These are phyloP conservation scores for Emys orbicularis DNA, from an alignment of 2,797 vertebrate genomes.

Conservation along the genomic window DNA sequence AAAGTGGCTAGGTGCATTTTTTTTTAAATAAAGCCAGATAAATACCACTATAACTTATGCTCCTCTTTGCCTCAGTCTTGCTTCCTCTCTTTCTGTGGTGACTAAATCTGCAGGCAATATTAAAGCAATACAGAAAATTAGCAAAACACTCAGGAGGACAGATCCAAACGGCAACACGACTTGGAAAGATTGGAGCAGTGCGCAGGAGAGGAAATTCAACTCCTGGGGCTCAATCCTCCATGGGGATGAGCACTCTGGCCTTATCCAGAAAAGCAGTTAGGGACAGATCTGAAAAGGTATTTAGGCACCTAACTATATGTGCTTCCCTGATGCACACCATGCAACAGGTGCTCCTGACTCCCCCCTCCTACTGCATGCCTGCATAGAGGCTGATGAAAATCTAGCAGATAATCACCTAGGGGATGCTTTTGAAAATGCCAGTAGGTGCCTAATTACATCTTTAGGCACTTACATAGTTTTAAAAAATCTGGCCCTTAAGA, in stretches of 20 bases:
- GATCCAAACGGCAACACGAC: background rate
- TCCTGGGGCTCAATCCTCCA: background rate
- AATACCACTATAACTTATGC: background rate
- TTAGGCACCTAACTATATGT: background rate
- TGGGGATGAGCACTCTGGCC: background rate
- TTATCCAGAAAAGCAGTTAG: background rate
- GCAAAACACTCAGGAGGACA: background rate
- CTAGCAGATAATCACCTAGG: background rate
- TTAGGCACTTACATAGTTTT: background rate
- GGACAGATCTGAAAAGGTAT: background rate
- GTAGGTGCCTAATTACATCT: background rate
- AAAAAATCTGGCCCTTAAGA: background rate
- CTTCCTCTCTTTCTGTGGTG: background rate
- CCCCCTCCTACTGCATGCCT: background rate
- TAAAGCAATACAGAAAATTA: background rate
- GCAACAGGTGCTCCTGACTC: background rate
- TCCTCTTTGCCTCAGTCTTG: background rate
- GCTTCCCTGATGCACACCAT: no score
- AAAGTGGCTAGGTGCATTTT: background rate
- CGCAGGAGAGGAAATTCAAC: background rate
- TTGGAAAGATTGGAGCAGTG: background rate
- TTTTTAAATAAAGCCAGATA: background rate
- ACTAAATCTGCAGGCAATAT: background rate
- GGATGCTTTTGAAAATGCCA: background rate
- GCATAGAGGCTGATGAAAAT: background rate